These are phyloP conservation scores for Piaya cayana DNA, from an alignment of 2,113 vertebrate species.

Conservation along the genomic window DNA sequence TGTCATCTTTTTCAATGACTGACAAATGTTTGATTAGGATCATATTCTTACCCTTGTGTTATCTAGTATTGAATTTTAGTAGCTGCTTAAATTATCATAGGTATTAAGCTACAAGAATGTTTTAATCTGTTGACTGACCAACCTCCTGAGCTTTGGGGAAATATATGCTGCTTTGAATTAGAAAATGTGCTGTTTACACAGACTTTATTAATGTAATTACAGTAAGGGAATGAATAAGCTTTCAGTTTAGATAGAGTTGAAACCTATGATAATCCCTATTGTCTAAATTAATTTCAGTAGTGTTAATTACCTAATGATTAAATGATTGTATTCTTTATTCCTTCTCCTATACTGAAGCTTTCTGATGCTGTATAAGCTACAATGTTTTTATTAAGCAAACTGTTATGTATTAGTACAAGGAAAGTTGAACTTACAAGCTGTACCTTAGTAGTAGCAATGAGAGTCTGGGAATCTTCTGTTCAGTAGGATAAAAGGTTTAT, in stretches of 20 bases:
- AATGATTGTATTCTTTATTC: neutral
- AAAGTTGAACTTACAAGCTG: neutral
- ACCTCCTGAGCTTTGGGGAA: conserved; percentile 7
- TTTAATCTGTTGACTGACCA: conserved; percentile 73
- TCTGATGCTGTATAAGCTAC: neutral
- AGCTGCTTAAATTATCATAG: conserved; percentile 68
- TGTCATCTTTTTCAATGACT: conserved; percentile 77
- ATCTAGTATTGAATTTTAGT: conserved; percentile 66
- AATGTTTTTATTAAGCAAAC: neutral
- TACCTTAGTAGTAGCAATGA: neutral
- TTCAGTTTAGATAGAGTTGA: neutral
- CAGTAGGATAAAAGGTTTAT: neutral
- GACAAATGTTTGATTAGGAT: conserved; percentile 77
- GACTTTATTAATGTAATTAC: neutral
- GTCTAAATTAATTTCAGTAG: neutral
- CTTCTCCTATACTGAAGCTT: neutral
- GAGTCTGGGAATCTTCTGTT: neutral
- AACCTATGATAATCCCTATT: neutral
- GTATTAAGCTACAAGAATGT: conserved; percentile 80
- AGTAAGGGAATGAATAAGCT: neutral
- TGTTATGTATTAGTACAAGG: neutral
- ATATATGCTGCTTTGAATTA: conserved; percentile 23
- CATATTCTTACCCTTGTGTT: conserved; percentile 58
- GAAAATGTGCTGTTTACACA: conserved; percentile 34
- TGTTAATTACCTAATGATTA: neutral